Conservation (phyloP, 2,888 invertebrate genomes). For the Euproctis similis region DNA sequence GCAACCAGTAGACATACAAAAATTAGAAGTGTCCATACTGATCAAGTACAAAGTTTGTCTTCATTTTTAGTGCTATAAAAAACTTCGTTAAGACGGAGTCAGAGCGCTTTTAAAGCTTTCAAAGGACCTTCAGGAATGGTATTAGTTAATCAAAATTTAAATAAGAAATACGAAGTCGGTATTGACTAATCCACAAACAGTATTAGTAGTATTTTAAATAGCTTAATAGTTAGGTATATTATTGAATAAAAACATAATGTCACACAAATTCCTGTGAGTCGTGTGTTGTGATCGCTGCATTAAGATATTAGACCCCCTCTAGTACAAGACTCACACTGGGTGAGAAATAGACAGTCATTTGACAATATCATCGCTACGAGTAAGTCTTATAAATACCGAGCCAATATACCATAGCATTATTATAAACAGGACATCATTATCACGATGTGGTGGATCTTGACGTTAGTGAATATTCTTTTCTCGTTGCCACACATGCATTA, state of each 20-base stretch:
- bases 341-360: constrained; percentile 61
- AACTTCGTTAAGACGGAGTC: too few relatives aligned
- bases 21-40: too few relatives aligned
- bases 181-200: too few relatives aligned
- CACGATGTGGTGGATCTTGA: constrained; percentile 31
- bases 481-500: too few relatives aligned
- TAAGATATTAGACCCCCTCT: constrained; percentile 56
- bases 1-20: too few relatives aligned
- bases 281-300: constrained; percentile 59
- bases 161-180: too few relatives aligned
- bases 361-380: constrained; percentile 52
- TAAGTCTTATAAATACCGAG: constrained; percentile 37
- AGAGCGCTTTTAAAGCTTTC: too few relatives aligned
- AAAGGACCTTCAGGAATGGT: too few relatives aligned
- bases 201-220: constrained; percentile 38
- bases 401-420: constrained; percentile 39
- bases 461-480: too few relatives aligned
- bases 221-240: constrained; percentile 49
- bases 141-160: too few relatives aligned
- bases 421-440: constrained; percentile 45
- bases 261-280: constrained; percentile 49
- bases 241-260: constrained; percentile 59
- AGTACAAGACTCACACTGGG: constrained; percentile 55
- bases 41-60: too few relatives aligned
- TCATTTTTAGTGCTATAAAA: too few relatives aligned